A percentile compares a stretch with the other conserved stretches of the same genome.
phyloP scores from a whole-genome alignment of 2,113 vertebrate genomes.

The Protobothrops flavoviridis region DNA sequence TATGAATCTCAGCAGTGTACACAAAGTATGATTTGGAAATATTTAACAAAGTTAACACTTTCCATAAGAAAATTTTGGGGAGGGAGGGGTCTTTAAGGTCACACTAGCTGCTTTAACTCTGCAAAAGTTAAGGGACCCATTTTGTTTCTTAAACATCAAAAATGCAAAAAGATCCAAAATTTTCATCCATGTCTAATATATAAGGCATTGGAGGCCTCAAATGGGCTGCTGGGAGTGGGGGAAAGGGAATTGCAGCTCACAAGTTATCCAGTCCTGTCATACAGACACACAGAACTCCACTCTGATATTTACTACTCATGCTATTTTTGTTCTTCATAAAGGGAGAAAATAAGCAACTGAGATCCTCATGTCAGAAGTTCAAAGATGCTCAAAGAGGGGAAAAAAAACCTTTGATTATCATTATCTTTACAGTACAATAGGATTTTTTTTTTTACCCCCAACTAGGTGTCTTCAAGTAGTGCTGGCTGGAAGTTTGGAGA shows the following conservation, averaged over 20 bases:
- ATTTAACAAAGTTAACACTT: neutral
- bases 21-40: neutral
- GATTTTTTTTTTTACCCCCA: fast-evolving
- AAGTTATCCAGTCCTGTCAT: neutral
- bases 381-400: neutral
- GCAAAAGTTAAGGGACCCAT: neutral
- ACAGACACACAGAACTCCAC: neutral
- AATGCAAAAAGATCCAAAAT: neutral
- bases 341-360: neutral
- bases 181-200: neutral
- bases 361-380: neutral
- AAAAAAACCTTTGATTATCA: neutral
- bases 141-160: neutral
- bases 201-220: neutral
- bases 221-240: neutral
- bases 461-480: neutral
- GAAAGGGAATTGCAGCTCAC: neutral
- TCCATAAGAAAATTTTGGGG: neutral
- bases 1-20: neutral
- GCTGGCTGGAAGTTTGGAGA: neutral
- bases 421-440: neutral
- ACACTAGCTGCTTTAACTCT: neutral
- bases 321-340: neutral
- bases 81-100: neutral
- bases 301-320: neutral